Evolutionary conservation across 2,113 vertebrate genomes (phyloP), one percentile per base, ranked within the genome.

Genomic region (Neolamprologus longior): DNA sequence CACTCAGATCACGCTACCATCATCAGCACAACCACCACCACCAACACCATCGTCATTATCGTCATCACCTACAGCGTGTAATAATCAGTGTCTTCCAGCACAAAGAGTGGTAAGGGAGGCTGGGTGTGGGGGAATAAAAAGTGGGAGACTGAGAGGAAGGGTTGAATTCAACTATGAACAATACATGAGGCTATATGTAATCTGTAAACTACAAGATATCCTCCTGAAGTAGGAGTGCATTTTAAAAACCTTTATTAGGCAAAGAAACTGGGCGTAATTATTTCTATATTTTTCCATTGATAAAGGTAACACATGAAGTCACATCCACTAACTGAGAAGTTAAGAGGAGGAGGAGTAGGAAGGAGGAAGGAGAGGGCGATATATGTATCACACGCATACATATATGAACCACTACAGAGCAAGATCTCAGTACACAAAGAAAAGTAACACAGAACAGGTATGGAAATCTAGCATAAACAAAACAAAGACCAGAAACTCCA

Each of bases 401-500:
- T 96, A 96, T 96, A 96, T 95, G 94, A 95, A 93, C 95, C 92
- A 92, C 94, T 90, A 94, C 88, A 91, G 91, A 94, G 92, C 88
- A 89, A 95, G 90, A 93, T 93, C 92, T 94, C 91, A 93, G 93
- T 92, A 95, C 93, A 96, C 92, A 95, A 94, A 93, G 90, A 94
- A 92, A 95, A 86, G 94, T 93, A 92, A 94, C 95, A 95, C 89
- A 91, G 80, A 95, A 95, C 92, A 95, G 89, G 95, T 92, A 95
- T 95, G 92, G 95, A 96, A 94, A 95, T 95, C 94, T 96, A 96
- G 95, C 96, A 96, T 94, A 87, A 92, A 94, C 92, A 97, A 97
- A 97, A 96, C 93, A 54, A 95, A 91, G 93, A 95, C 94, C 89
- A 96, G 92, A 96, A 94, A 94, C 90, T 96, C 97, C 97, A 98